Evolutionary conservation across 1,140 invertebrate genomes (phyloP), one percentile per base, ranked within the genome.

Genomic region (Heliconius congener): DNA sequence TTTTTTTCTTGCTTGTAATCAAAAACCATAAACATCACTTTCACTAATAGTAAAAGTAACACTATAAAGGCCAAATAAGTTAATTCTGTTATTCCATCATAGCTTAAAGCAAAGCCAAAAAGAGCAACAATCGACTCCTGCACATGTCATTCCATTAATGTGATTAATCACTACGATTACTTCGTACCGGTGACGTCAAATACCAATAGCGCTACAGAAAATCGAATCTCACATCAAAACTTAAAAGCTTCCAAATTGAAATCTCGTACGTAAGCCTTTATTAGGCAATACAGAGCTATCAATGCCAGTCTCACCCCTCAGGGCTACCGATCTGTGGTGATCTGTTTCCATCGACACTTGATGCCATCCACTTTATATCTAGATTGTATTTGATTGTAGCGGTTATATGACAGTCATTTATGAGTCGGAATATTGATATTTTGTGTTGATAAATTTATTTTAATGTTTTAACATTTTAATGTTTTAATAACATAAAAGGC

Each of bases 201-300:
- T 23, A 34, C 34, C 34, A 39, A 19, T 39, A 27, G 66, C 76
- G 78, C 79, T 81, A 81, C 75, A 78, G 77, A 77, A 84, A 82
- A 84, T 82, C 80, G 82, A 78, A 83, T 57, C 52, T 71, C 73
- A 23, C 82, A 75, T 81, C 82, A 81, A 42, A 71, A 81, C 78
- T 80, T 84, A 83, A 83, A 78, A 84, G 81, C 82, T 76, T 76
- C 82, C 77, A 88, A 90, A 90, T 90, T 90, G 88, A 90, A 87
- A 88, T 86, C 84, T 85, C 85, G 82, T 85, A 84, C 78, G 82
- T 71, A 46, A 77, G 79, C 81, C 81, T 87, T 88, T 89, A 89
- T 88, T 87, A 88, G 84, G 85, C 86, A 84, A 78, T 86, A 81
- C 74, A 82, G 82, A 84, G 76, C 83, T 84, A 82, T 86, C 82